These are phyloP conservation scores for Hephaestus fuliginosus DNA, from an alignment of 2,797 vertebrate genomes.

Conservation along the genomic window DNA sequence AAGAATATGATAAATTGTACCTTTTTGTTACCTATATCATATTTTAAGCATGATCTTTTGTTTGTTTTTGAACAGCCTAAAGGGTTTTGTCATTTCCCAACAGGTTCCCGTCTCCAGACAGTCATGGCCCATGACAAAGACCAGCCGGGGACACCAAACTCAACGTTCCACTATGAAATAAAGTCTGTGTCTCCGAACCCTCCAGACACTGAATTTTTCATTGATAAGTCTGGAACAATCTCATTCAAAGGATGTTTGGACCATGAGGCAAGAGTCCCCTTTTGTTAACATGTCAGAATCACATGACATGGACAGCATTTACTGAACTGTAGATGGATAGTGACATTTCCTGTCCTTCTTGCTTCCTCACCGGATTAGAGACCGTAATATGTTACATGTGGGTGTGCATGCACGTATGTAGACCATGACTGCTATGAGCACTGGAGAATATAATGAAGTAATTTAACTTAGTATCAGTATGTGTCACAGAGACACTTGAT, in stretches of 20 bases:
- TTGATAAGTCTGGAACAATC: conserved; percentile 64
- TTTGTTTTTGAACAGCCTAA: not conserved
- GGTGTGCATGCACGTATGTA: not conserved
- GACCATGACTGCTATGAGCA: not conserved
- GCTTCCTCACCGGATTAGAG: not conserved
- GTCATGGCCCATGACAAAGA: conserved; percentile 77
- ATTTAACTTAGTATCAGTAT: not conserved
- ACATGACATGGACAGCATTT: not conserved
- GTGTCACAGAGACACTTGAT: not conserved
- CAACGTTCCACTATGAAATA: conserved; percentile 77
- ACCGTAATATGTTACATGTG: not conserved
- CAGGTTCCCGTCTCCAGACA: conserved; percentile 63
- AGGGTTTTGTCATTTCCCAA: not conserved
- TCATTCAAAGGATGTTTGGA: conserved; percentile 83
- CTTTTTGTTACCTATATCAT: not conserved
- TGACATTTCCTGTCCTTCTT: conserved; percentile 2
- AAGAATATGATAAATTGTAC: not conserved
- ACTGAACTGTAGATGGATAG: not conserved
- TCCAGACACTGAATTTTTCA: conserved; percentile 66
- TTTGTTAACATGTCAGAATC: not conserved
- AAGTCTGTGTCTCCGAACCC: conserved; percentile 71
- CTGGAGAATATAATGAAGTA: too few relatives aligned
- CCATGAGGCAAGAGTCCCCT: conserved; percentile 67
- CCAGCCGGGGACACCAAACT: conserved; percentile 63
- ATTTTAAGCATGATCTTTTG: not conserved